These are phyloP conservation scores for Neodiprion fabricii DNA, from an alignment of 1,140 invertebrate species.

Conservation along the genomic window DNA sequence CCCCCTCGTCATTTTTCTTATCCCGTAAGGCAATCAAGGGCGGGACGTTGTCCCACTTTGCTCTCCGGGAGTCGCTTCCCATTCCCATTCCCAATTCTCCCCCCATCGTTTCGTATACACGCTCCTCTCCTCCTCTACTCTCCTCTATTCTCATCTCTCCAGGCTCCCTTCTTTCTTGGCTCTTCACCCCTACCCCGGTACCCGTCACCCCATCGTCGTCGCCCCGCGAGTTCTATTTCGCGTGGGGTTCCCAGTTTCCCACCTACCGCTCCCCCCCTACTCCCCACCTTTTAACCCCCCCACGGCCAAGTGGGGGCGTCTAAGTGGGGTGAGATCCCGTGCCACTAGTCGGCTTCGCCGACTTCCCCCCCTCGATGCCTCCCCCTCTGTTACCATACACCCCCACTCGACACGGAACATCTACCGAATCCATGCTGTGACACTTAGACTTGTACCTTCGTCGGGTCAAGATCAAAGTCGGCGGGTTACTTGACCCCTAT, in stretches of 20 bases:
- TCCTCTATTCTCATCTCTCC: constrained; percentile 25
- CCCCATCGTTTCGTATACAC: not conserved
- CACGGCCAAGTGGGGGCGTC: not conserved
- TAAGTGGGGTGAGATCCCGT: not conserved
- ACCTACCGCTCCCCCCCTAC: constrained; percentile 38
- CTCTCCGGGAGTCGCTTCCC: not conserved
- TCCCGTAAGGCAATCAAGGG: not conserved
- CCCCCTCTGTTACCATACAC: constrained; percentile 10
- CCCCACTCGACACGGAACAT: not conserved
- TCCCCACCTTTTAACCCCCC: constrained; percentile 37
- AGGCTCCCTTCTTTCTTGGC: constrained; percentile 54
- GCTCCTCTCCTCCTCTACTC: constrained; percentile 21
- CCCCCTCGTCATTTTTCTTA: too few species aligned
- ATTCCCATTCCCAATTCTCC: not conserved
- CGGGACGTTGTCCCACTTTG: not conserved
- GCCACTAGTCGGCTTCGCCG: not conserved
- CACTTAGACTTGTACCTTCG: not conserved
- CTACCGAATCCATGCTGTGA: not conserved
- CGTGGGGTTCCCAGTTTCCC: constrained; percentile 46
- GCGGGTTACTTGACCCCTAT: not conserved
- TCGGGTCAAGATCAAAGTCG: too few species aligned
- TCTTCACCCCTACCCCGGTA: constrained; percentile 31
- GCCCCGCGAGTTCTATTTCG: constrained; percentile 45
- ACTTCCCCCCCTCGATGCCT: constrained; percentile 15
- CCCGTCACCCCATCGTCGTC: not conserved